phyloP scores from a whole-genome alignment of 2,888 invertebrate species.

The Papilio protenor region DNA sequence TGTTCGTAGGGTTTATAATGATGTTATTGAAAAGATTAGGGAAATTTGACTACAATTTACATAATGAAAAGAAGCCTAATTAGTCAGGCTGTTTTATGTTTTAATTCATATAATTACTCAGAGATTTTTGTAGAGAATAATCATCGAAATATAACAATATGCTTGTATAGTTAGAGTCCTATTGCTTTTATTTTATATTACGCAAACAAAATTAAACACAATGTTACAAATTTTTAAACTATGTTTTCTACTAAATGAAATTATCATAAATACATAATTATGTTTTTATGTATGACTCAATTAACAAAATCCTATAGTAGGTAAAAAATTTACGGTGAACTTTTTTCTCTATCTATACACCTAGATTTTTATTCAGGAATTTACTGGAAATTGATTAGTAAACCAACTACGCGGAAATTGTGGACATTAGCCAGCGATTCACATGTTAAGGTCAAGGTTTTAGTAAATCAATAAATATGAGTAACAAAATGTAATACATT shows the following conservation, averaged over 20 bases:
- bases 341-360: no score
- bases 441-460: slow-evolving; percentile 18
- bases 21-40: slow-evolving; percentile 27
- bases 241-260: no score
- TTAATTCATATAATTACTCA: not conserved
- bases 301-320: not conserved
- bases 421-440: not conserved
- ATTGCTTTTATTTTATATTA: not conserved
- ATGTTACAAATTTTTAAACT: no score
- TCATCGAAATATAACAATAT: not conserved
- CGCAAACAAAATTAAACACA: no score
- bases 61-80: slow-evolving; percentile 10
- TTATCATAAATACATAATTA: no score
- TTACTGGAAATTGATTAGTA: not conserved
- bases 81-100: not conserved
- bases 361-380: not conserved
- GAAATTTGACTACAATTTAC: slow-evolving; percentile 29
- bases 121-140: not conserved
- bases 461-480: slow-evolving; percentile 8
- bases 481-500: not conserved
- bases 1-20: slow-evolving; percentile 30
- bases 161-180: not conserved
- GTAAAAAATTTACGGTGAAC: not conserved
- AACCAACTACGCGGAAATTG: not conserved
- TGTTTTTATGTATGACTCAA: no score